phyloP scores from a whole-genome alignment of 2,113 vertebrate genomes.

The Tiliqua scincoides region DNA sequence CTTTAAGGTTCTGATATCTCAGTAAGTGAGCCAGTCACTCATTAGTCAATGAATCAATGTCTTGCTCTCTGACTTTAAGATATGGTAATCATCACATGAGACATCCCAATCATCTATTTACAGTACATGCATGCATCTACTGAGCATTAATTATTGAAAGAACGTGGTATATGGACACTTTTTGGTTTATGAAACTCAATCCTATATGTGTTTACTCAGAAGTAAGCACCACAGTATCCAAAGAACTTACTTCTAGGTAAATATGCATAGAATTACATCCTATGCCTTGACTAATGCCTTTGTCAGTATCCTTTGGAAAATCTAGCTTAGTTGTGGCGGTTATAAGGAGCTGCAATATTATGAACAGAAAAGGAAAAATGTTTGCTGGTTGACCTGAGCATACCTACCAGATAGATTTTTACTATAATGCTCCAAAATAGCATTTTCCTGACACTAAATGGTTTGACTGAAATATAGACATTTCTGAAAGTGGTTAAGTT shows the following conservation, averaged over 20 bases:
- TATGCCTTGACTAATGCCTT: too few species aligned
- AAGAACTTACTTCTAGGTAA: neutral
- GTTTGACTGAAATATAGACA: conserved; percentile 36
- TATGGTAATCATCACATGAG: neutral
- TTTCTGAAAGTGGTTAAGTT: conserved; percentile 50
- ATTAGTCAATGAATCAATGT: neutral
- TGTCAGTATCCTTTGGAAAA: neutral
- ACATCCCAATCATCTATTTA: too few species aligned
- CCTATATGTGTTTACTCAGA: too few species aligned
- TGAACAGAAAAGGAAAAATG: conserved; percentile 10
- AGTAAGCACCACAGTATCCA: too few species aligned
- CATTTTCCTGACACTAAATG: conserved; percentile 42
- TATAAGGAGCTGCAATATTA: conserved; percentile 8
- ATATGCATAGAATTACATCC: neutral
- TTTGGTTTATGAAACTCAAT: too few species aligned
- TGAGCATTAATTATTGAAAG: too few species aligned
- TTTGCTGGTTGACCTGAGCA: conserved; percentile 28
- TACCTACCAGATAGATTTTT: conserved; percentile 29
- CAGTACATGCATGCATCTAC: neutral
- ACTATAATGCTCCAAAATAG: conserved; percentile 10
- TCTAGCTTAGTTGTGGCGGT: neutral
- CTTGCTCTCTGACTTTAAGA: neutral
- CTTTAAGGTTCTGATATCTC: neutral
- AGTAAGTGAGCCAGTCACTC: neutral
- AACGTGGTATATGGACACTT: neutral